A percentile compares a stretch with the other conserved stretches of the same genome.
Conservation (phyloP, 2,113 vertebrate genomes). For the Balaeniceps rex region DNA sequence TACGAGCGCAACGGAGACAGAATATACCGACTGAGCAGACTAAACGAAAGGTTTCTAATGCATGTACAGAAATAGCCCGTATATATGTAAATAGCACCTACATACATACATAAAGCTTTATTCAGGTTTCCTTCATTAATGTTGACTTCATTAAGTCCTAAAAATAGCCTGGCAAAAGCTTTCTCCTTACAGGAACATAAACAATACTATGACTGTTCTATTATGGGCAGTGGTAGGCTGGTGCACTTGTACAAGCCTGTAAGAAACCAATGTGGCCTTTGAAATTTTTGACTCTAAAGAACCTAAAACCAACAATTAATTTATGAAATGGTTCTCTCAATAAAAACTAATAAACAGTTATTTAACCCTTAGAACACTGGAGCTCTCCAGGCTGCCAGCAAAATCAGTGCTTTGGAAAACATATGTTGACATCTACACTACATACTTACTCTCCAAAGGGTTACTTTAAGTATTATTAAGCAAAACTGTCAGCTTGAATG, state of each 20-base stretch:
- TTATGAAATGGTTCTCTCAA: background rate
- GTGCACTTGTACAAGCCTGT: background rate
- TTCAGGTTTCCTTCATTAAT: background rate
- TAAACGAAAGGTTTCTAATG: background rate
- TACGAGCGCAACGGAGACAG: background rate
- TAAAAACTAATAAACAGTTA: background rate
- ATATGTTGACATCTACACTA: background rate
- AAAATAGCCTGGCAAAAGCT: constrained; percentile 18
- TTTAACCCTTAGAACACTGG: constrained; percentile 8
- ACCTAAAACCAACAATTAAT: background rate
- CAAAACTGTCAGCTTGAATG: constrained; percentile 23
- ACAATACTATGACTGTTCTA: background rate
- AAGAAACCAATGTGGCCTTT: background rate
- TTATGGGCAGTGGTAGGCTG: background rate
- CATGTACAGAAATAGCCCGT: background rate
- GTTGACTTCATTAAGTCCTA: background rate
- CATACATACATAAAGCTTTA: background rate
- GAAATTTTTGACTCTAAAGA: background rate
- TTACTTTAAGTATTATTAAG: constrained; percentile 6
- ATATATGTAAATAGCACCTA: background rate
- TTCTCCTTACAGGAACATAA: background rate
- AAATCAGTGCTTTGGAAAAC: background rate
- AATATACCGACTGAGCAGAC: background rate
- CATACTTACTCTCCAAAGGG: background rate
- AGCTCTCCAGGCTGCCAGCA: background rate